Conservation (phyloP, 2,888 invertebrate species). For the Phortica okadai region DNA sequence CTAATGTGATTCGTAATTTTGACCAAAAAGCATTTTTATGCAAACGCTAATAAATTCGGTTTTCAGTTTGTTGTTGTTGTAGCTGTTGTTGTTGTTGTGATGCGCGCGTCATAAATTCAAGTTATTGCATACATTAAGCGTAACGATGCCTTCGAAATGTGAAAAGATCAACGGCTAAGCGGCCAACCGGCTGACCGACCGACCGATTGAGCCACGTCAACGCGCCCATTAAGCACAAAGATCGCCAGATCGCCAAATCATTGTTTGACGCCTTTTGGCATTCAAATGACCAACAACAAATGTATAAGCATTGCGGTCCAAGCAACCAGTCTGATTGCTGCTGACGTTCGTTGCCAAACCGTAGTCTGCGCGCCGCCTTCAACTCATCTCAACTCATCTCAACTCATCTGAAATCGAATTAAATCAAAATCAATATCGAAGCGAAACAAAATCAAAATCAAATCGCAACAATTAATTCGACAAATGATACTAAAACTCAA, state of each 20-base stretch:
- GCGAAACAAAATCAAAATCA: neutral
- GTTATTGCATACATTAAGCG: slow-evolving; percentile 41
- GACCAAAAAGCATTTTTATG: neutral
- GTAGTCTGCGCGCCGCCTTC: neutral
- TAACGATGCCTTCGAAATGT: slow-evolving; percentile 50
- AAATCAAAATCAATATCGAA: slow-evolving; percentile 7
- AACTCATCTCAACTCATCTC: neutral
- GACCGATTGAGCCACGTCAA: neutral
- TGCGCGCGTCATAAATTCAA: slow-evolving; percentile 62
- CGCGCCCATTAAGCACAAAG: neutral
- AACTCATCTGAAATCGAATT: neutral
- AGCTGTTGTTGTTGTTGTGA: slow-evolving; percentile 26
- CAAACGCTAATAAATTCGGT: slow-evolving; percentile 1
- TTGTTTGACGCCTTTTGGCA: slow-evolving; percentile 5
- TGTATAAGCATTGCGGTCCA: too few relatives aligned
- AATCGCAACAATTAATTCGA: too few relatives aligned
- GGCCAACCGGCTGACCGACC: slow-evolving; percentile 52
- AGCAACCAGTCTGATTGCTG: neutral
- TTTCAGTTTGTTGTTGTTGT: slow-evolving; percentile 31
- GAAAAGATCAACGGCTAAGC: slow-evolving; percentile 45
- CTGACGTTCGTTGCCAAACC: neutral
- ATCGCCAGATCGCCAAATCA: neutral
- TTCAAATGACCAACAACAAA: neutral
- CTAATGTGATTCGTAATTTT: neutral
- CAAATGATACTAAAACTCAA: neutral